Evolutionary conservation across 2,113 vertebrate species (phyloP).

Genomic region (Cyphomyrus discorhynchus): DNA sequence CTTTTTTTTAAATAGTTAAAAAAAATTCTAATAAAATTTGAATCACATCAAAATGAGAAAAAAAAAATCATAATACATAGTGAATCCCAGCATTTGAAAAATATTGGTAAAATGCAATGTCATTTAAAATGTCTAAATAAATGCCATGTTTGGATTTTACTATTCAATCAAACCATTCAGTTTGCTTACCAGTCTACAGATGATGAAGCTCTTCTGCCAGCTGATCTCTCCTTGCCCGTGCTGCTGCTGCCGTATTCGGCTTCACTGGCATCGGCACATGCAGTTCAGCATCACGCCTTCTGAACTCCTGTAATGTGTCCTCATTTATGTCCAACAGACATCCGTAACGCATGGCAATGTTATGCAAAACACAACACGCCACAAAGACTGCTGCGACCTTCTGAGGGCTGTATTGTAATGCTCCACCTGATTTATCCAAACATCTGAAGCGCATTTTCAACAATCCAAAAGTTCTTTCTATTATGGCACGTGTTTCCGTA

Average conservation of each 20-base stretch:
- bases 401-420: not conserved
- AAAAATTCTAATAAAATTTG: no score
- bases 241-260: not conserved
- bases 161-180: no score
- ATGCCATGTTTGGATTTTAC: not conserved
- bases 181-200: not conserved
- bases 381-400: conserved; percentile 6
- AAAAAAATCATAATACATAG: no score
- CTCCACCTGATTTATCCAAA: not conserved
- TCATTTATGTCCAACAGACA: conserved; percentile 2
- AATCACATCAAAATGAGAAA: no score
- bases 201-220: not conserved
- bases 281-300: not conserved
- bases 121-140: not conserved
- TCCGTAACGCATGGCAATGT: not conserved
- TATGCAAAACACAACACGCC: conserved; percentile 5
- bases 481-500: not conserved
- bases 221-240: not conserved
- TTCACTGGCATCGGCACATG: not conserved
- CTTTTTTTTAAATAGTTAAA: no score
- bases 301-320: not conserved
- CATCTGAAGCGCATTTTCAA: not conserved
- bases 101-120: no score
- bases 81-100: no score
- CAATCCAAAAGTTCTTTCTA: not conserved